Evolutionary conservation across 1,140 invertebrate species (phyloP).

Genomic region (Latrodectus geometricus): DNA sequence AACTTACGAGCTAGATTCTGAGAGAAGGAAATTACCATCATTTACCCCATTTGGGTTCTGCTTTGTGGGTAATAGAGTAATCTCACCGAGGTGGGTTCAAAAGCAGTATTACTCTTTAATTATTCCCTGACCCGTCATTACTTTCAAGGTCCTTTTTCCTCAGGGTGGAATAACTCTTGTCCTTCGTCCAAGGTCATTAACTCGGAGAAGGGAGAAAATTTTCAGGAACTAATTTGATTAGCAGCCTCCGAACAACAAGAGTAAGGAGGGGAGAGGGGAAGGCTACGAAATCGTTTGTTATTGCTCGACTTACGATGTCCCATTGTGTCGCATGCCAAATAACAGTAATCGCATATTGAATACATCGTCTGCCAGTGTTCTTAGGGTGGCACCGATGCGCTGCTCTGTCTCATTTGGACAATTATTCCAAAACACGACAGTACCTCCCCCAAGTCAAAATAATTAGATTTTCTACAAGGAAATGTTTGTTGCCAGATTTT

Average conservation of each 20-base stretch:
- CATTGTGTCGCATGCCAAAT: background rate
- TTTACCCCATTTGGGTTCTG: background rate
- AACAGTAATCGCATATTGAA: background rate
- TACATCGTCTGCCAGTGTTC: background rate
- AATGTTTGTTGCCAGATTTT: no score
- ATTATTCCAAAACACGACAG: background rate
- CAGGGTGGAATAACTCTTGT: background rate
- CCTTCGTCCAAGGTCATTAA: background rate
- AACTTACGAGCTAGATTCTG: background rate
- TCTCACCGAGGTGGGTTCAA: background rate
- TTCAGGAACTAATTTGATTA: conserved; percentile 6
- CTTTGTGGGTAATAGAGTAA: conserved; percentile 1
- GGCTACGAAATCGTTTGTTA: background rate
- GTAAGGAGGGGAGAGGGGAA: background rate
- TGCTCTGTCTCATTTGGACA: background rate
- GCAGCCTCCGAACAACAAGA: background rate
- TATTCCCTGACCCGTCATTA: background rate
- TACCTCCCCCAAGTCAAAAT: no score
- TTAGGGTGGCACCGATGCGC: background rate
- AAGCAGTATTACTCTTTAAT: conserved; percentile 6
- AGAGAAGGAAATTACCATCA: background rate
- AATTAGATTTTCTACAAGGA: no score
- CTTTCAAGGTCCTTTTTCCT: background rate
- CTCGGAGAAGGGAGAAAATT: background rate
- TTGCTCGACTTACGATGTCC: background rate